phyloP scores from a whole-genome alignment of 2,888 invertebrate species.

The Cremastinae sp. region DNA sequence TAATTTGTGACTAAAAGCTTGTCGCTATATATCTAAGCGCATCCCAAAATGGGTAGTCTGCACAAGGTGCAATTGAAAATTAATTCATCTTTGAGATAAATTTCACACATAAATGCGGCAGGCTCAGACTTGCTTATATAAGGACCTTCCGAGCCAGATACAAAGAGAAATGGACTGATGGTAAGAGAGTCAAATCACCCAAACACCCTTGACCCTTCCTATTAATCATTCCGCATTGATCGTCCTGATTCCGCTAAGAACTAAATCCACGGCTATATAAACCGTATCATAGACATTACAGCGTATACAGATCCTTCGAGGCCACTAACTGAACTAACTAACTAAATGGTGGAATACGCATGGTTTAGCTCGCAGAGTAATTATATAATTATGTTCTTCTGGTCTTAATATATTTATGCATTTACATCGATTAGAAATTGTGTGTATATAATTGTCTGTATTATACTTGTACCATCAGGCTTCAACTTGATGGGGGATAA shows the following conservation, averaged over 20 bases:
- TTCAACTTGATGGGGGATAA: constrained; percentile 42
- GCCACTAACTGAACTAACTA: too few relatives aligned
- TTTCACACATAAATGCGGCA: constrained; percentile 17
- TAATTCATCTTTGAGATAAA: constrained; percentile 39
- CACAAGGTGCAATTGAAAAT: constrained; percentile 40
- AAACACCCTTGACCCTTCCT: constrained; percentile 57
- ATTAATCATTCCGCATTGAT: constrained; percentile 53
- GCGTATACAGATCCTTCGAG: constrained; percentile 1
- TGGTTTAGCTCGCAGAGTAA: too few relatives aligned
- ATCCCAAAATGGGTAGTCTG: constrained; percentile 37
- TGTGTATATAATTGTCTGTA: background rate
- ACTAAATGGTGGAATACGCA: too few relatives aligned
- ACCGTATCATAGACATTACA: constrained; percentile 6
- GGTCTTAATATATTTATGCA: too few relatives aligned
- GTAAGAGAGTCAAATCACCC: constrained; percentile 28
- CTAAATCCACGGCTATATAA: constrained; percentile 54
- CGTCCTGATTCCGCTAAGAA: constrained; percentile 51
- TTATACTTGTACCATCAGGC: too few relatives aligned
- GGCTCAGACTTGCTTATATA: constrained; percentile 36
- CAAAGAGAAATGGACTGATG: constrained; percentile 5
- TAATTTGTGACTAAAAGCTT: constrained; percentile 35
- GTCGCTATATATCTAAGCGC: constrained; percentile 1
- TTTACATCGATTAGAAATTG: background rate
- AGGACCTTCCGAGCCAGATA: constrained; percentile 1
- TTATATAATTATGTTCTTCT: too few relatives aligned